phyloP scores from a whole-genome alignment of 2,797 vertebrate genomes.

The Squalus acanthias region DNA sequence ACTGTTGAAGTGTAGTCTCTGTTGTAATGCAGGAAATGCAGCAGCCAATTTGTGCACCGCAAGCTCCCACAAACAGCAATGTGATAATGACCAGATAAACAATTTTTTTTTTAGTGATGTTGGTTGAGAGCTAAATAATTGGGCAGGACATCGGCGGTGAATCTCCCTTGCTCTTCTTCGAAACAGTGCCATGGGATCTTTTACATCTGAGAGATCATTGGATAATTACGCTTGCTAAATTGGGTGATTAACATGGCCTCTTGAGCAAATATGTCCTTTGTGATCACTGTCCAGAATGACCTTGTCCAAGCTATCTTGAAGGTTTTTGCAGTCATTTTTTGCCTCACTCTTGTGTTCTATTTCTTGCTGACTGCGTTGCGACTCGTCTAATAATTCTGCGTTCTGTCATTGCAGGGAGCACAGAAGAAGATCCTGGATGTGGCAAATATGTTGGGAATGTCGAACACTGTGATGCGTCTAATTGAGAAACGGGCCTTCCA shows the following conservation, averaged over 20 bases:
- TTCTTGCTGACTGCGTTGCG: background rate
- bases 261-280: background rate
- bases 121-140: background rate
- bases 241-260: background rate
- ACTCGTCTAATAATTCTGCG: conserved; percentile 27
- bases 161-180: background rate
- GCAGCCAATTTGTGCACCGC: background rate
- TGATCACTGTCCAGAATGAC: background rate
- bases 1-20: background rate
- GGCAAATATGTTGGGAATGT: conserved; percentile 91
- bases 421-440: conserved; percentile 98
- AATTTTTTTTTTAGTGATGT: no score
- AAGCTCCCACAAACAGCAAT: background rate
- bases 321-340: background rate
- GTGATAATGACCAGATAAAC: background rate
- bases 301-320: background rate
- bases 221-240: background rate
- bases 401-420: conserved; percentile 66
- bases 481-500: conserved; percentile 90
- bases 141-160: background rate
- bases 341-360: background rate
- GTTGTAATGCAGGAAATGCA: background rate
- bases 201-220: background rate
- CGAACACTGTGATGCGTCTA: conserved; percentile 94
- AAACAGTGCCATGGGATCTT: background rate